Evolutionary conservation across 2,888 invertebrate species (phyloP).

Genomic region (Prosapia bicincta): DNA sequence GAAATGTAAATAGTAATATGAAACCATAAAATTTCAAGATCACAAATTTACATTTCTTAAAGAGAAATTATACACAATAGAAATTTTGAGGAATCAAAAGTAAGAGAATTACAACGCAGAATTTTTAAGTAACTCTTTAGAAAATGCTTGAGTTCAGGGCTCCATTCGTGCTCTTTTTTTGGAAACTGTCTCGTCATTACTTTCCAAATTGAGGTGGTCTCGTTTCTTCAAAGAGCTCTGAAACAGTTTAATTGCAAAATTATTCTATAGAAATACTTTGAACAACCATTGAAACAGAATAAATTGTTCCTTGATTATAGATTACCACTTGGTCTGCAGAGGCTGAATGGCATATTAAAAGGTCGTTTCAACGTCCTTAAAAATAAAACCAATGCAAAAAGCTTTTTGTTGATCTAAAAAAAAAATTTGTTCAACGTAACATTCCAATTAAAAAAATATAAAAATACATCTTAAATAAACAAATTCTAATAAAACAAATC

Average conservation of each 20-base stretch:
- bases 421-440: too few relatives aligned
- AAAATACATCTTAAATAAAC: too few relatives aligned
- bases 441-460: too few relatives aligned
- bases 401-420: too few relatives aligned
- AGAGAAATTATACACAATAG: not conserved
- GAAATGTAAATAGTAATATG: not conserved
- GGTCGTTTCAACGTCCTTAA: too few relatives aligned
- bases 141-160: not conserved
- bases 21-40: not conserved
- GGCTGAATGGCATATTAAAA: too few relatives aligned
- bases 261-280: too few relatives aligned
- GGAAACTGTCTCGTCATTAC: conserved; percentile 55
- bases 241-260: conserved; percentile 44
- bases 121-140: not conserved
- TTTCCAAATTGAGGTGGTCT: conserved; percentile 50
- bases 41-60: not conserved
- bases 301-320: too few relatives aligned
- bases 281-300: too few relatives aligned
- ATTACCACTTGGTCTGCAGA: too few relatives aligned
- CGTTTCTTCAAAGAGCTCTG: conserved; percentile 60
- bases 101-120: not conserved
- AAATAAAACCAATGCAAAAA: too few relatives aligned
- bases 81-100: not conserved
- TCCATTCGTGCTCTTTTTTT: conserved; percentile 44
- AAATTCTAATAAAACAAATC: too few relatives aligned